Evolutionary conservation across 2,888 invertebrate genomes (phyloP), one percentile per base, ranked within the genome.

Genomic region (Spodoptera picta): DNA sequence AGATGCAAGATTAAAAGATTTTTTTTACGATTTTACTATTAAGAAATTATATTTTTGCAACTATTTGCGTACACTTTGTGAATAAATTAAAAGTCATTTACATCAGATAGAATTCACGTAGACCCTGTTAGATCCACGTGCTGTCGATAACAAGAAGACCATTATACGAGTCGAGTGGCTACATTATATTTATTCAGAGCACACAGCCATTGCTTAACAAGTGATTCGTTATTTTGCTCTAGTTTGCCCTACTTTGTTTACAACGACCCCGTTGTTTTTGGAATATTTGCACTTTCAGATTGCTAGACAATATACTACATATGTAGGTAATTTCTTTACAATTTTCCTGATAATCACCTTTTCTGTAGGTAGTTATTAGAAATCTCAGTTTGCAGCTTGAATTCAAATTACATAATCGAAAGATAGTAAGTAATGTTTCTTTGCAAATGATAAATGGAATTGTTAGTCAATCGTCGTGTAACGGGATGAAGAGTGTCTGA

Each of bases 131-230:
- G 76, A 75, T 70, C 79, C 86, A 84, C 84, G 84, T 86, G 85
- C 83, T 80, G 76, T 80, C 75, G 79, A 84, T 86, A 86, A 87
- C 86, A 87, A 86, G 83, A 84, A 76, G 81, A 79, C 77, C 84
- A 82, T 86, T 88, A 81, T 88, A 36, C 36, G 36, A 71, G 74
- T 69, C 68, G 80, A 75, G 73, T 68, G 65, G 69, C 71, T 69
- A 80, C 73, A 82, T 82, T 86, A 86, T 87, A 87, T 89, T 88
- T 89, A 89, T 90, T 87, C 86, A 86, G 86, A 86, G 81, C 87
- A 83, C 83, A 87, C 79, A 81, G 64, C 74, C 82, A 86, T 90
- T 90, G 89, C 89, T 82, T 86, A 87, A 90, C 88, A 89, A 90
- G 87, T 87, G 82, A 86, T 81, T 87, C 85, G 87, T 90, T 90